Evolutionary conservation across 2,797 vertebrate genomes (phyloP), one percentile per base, ranked within the genome.

Genomic region (Anableps anableps): DNA sequence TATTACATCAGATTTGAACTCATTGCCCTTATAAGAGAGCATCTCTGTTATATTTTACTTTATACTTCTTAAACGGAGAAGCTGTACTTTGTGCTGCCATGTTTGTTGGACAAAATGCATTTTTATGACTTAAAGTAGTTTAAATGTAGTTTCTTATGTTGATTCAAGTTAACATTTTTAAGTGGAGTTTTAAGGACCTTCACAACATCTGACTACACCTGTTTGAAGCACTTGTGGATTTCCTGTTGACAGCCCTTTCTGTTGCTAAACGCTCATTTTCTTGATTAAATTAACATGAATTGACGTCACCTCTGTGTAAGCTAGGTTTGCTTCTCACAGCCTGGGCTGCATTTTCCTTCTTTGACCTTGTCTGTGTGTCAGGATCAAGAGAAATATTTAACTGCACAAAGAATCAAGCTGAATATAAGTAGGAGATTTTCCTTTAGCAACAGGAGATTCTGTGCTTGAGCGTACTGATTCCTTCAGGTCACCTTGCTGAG

Each of bases 211-310:
- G 48, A 7, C 34, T 73, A 21, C 53, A 64, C 5, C 29, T 62
- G 58, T 34, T 68, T 48, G 2, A 79, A 31, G 7, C 23, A 4
- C 26, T 3, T 73, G 38, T 68, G 0, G 5, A 38, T 80, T 87
- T 85, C 58, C 74, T 77, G 64, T 82, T n/a, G 19, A 60, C n/a
- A 3, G 11, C 78, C n/a, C 60, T 29, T 68, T 72, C 55, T 79
- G 36, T 23, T 21, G 50, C 21, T 21, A 41, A 75, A 13, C 41
- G 3, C n/a, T 48, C 1, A 17, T 72, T 82, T 60, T 78, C 38
- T 43, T 26, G 0, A 34, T 47, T n/a, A 8, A 53, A 51, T 0
- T 8, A 13, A 8, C 60, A 75, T 1, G 45, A 23, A 72, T 50
- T 41, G 5, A 45, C 0, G 5, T 75, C 76, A 71, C 1, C 1